Percentiles rank a stretch among this genome's conserved stretches.
These are phyloP conservation scores for Zootermopsis nevadensis DNA, from an alignment of 2,888 invertebrate genomes.

Conservation along the genomic window DNA sequence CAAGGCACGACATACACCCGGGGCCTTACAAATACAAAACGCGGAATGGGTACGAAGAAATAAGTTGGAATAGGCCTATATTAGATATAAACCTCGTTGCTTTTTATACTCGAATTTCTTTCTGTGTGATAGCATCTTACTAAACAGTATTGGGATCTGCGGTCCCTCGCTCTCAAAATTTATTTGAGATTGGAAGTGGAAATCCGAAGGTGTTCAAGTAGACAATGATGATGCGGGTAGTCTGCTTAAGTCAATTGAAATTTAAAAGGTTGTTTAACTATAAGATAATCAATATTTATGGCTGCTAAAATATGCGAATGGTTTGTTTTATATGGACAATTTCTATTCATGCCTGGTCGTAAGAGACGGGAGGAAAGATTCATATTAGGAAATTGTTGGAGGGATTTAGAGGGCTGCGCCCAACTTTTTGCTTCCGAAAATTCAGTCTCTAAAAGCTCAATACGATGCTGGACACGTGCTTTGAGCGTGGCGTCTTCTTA, in stretches of 20 bases:
- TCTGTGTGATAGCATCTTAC: too few species aligned
- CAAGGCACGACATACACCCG: too few species aligned
- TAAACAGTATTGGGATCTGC: too few species aligned
- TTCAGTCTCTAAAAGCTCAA: background rate
- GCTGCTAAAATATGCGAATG: slow-evolving; percentile 7
- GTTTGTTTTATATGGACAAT: slow-evolving; percentile 6
- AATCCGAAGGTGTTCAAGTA: background rate
- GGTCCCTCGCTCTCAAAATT: too few species aligned
- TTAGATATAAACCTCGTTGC: too few species aligned
- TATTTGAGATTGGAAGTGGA: too few species aligned
- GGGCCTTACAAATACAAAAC: too few species aligned
- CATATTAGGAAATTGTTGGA: slow-evolving; percentile 13
- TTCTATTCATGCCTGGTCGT: slow-evolving; percentile 26
- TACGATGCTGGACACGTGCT: background rate
- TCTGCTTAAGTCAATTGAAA: slow-evolving; percentile 20
- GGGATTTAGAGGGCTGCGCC: background rate
- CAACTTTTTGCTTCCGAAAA: slow-evolving; percentile 22
- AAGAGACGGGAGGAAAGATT: background rate
- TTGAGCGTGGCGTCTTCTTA: background rate
- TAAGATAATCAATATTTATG: slow-evolving; percentile 29
- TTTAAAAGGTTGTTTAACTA: slow-evolving; percentile 19
- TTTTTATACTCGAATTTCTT: too few species aligned
- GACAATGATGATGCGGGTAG: background rate
- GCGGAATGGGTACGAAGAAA: too few species aligned
- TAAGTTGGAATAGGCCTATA: too few species aligned